Base-by-base conservation (phyloP, 2,797 vertebrate genomes). In the Pygocentrus nattereri region DNA sequence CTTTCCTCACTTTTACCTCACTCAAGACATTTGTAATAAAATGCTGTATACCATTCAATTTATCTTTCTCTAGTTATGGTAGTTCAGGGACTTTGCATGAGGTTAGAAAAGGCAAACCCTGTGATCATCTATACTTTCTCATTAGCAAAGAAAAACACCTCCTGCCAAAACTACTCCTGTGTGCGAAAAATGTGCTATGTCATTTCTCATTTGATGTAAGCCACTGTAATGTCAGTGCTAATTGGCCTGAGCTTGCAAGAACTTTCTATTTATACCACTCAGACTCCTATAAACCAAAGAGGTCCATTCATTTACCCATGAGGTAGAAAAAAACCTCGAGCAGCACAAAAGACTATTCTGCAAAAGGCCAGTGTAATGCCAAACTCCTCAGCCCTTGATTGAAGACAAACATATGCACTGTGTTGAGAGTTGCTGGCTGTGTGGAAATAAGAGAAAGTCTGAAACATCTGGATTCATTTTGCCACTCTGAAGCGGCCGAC, bases 381-480 rank as follows among this genome's bases (percentile, higher is more conserved):
- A 86, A 84, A 59, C 10, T 73, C 77, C 80, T 80, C 78, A 56
- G 78, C 78, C 76, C 68, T 81, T 75, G 80, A 80, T 82, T 44
- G 52, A 81, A 87, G 84, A 85, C 86, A 79, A 52, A 27, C 83
- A 34, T 21, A 84, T 76, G 41, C 78, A 79, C 70, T 27, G 58
- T 90, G 77, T 84, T 84, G 73, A 79, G 68, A 62, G 81, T 84
- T 88, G 78, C 89, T 90, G 88, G 30, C 68, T 86, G 82, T 85
- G 74, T 85, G 78, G 76, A 79, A n/a, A 68, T 56, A 10, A 81
- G 83, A 44, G 84, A 90, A 89, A 92, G 84, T 91, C 91, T 91
- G 49, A 68, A 54, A 90, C 95, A 95, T 95, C 93, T 95, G 94
- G 93, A 90, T 83, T 88, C 85, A 79, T 82, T 95, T 94, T 87